Base-by-base conservation (phyloP, 53 echinoderm and acorn worm species). In the Luidia sarsii region DNA sequence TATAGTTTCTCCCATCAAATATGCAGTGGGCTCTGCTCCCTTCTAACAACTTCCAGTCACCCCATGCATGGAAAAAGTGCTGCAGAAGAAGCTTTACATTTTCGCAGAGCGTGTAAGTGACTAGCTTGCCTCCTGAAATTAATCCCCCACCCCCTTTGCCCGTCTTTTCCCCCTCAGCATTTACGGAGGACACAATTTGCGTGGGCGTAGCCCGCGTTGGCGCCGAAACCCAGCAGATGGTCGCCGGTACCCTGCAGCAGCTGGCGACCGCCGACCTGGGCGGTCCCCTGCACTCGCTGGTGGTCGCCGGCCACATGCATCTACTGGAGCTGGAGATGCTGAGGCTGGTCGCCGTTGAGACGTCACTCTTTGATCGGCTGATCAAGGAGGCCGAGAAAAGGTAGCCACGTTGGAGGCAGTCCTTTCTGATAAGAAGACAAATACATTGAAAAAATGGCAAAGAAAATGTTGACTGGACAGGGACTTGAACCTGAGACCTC, bases 301-400 rank as follows among this genome's bases (percentile, higher is more conserved):
- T 99, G 80, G 94, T 99, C 46, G 93, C 99, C 7, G 99, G 99
- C 67, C 89, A 91, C 80, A 99, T 99, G 99, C 99, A 99, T 52
- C 99, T 91, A 32, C 60, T 99, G 28, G 99, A 99, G 65, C 65
- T 91, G 25, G 93, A 94, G 67, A 99, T 99, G 99, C 64, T 99
- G 8, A 93, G 62, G 53, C 69, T 85, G 50, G 89, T 99, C 75
- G 91, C 99, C 18, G 67, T 94, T n/a, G 85, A 89, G 14, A 49
- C 84, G 6, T 37, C 75, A 34, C 30, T 84, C 7, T 99, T 99
- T 85, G 87, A 99, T 68, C 79, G 81, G 34, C 71, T 90, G 27
- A 35, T 89, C n/a, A 70, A 79, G 14, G 87, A 87, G 70, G 75
- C 88, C 22, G 89, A 89, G 68, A 85, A 80, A 65, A 83, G 80